These are phyloP conservation scores for Drosophila demipolita DNA, from an alignment of 2,888 invertebrate genomes.

Conservation along the genomic window DNA sequence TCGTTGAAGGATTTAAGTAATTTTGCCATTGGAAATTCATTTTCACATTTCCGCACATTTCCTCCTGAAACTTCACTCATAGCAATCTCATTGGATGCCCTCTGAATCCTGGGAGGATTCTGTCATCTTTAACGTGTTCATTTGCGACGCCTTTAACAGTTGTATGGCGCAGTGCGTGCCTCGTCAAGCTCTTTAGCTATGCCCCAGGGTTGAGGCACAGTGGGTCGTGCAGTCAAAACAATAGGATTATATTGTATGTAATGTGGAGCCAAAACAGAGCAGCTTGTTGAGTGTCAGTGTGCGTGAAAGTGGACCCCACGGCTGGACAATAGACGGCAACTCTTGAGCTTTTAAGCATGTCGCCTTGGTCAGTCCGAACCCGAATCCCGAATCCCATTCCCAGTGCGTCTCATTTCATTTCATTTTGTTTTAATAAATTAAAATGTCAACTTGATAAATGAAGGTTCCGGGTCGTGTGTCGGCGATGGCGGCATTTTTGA, in stretches of 20 bases:
- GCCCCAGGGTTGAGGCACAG: conserved; percentile 22
- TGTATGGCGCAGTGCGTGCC: conserved; percentile 48
- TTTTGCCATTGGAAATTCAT: neutral
- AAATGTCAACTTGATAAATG: conserved; percentile 85
- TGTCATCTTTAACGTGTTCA: conserved; percentile 74
- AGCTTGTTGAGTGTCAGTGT: conserved; percentile 20
- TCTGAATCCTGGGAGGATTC: conserved; percentile 49
- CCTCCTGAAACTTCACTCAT: conserved; percentile 8
- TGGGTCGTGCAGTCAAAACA: conserved; percentile 5
- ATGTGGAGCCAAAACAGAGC: neutral
- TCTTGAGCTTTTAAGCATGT: conserved; percentile 8
- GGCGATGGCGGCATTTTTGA: conserved; percentile 69
- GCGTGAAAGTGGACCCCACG: conserved; percentile 7
- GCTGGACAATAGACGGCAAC: conserved; percentile 18
- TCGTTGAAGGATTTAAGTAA: neutral
- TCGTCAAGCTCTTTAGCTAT: conserved; percentile 13
- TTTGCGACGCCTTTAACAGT: conserved; percentile 61
- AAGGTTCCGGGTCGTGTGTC: conserved; percentile 69
- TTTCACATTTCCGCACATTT: too few species aligned
- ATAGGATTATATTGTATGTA: neutral
- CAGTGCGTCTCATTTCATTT: conserved; percentile 53
- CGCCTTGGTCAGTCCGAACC: conserved; percentile 17
- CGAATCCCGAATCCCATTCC: conserved; percentile 11
- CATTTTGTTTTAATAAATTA: conserved; percentile 84
- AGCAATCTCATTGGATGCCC: conserved; percentile 26